These are phyloP conservation scores for Acholoe squamosa DNA, from an alignment of 2,888 invertebrate genomes.

Conservation along the genomic window DNA sequence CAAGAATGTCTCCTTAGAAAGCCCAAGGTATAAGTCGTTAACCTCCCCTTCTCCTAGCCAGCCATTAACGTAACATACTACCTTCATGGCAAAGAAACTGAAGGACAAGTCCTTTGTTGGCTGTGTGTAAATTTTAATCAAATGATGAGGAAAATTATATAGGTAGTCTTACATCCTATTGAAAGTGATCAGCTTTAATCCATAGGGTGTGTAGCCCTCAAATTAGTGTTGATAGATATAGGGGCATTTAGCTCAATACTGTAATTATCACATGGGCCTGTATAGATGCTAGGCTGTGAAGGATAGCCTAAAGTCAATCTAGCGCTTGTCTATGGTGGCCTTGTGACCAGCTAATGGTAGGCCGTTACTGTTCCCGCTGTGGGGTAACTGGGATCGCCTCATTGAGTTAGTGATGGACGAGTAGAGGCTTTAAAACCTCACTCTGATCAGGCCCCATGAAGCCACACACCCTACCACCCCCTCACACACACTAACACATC, in stretches of 20 bases:
- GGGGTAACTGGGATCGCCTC: neutral
- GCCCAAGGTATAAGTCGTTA: neutral
- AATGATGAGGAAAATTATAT: too few species aligned
- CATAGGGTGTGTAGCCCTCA: too few species aligned
- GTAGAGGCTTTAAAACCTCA: neutral
- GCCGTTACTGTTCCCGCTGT: neutral
- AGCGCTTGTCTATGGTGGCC: neutral
- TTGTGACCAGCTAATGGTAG: neutral
- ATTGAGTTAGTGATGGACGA: slow-evolving; percentile 37
- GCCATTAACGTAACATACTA: neutral
- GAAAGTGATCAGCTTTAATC: too few species aligned
- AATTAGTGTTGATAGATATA: too few species aligned
- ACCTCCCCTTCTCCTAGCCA: neutral
- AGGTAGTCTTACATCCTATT: too few species aligned
- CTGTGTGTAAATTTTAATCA: too few species aligned
- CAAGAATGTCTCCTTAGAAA: neutral
- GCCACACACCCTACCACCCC: neutral
- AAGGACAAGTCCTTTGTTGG: too few species aligned
- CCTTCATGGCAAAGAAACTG: too few species aligned
- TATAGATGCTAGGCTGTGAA: too few species aligned
- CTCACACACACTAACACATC: neutral
- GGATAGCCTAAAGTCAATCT: neutral
- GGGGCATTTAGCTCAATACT: too few species aligned
- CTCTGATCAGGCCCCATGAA: slow-evolving; percentile 40
- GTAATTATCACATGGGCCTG: too few species aligned